Evolutionary conservation across 1,140 invertebrate genomes (phyloP).

Genomic region (Zaprionus africanus): DNA sequence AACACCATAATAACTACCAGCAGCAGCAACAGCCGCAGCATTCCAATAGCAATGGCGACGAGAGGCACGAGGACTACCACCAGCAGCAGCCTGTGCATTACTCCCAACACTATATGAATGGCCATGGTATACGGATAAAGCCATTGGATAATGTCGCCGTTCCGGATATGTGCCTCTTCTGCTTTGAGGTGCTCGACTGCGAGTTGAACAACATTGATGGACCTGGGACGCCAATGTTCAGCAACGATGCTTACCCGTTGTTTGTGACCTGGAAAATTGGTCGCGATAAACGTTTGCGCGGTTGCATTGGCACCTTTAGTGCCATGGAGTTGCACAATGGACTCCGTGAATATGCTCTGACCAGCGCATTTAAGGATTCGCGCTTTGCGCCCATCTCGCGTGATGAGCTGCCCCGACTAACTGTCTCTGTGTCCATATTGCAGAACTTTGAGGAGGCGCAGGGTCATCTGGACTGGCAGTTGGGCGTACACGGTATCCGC

Average conservation of each 20-base stretch:
- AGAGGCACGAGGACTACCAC: slow-evolving; percentile 44
- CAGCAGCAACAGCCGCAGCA: slow-evolving; percentile 63
- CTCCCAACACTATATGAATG: slow-evolving; percentile 65
- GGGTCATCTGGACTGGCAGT: slow-evolving; percentile 98
- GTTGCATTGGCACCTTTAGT: slow-evolving; percentile 98
- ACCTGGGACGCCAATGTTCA: slow-evolving; percentile 95
- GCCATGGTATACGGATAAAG: slow-evolving; percentile 65
- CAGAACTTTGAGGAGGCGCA: slow-evolving; percentile 96
- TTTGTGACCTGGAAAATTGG: slow-evolving; percentile 99
- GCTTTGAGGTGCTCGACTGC: slow-evolving; percentile 98
- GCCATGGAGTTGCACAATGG: slow-evolving; percentile 92
- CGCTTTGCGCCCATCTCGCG: slow-evolving; percentile 97
- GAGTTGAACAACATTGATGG: slow-evolving; percentile 96
- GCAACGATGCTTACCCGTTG: slow-evolving; percentile 97
- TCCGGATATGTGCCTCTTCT: slow-evolving; percentile 99
- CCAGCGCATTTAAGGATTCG: slow-evolving; percentile 98
- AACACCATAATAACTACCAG: slow-evolving; percentile 53
- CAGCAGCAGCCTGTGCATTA: slow-evolving; percentile 73
- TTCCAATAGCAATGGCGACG: slow-evolving; percentile 64
- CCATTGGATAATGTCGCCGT: slow-evolving; percentile 89
- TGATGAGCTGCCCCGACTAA: slow-evolving; percentile 96
- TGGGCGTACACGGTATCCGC: slow-evolving; percentile 98
- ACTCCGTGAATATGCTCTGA: slow-evolving; percentile 97
- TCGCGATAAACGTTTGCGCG: slow-evolving; percentile 94
- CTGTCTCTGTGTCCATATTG: slow-evolving; percentile 98